Base-by-base conservation (phyloP, 2,888 invertebrate genomes). In the Synergus japonicus region DNA sequence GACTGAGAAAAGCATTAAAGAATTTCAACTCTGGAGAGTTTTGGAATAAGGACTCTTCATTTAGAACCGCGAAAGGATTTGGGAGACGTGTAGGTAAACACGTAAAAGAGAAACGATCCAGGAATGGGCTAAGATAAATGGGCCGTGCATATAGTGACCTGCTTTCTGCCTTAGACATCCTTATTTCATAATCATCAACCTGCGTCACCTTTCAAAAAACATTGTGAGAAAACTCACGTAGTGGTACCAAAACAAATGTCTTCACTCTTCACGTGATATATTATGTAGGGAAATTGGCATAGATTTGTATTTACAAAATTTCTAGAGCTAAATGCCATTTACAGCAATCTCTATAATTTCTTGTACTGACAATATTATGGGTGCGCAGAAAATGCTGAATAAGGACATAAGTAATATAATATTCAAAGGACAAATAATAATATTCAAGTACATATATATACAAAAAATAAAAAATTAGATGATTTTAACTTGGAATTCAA, bases 101-200 rank as follows among this genome's bases (percentile, higher is more conserved):
- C 7, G n/a, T 54, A n/a, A 60, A 60, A 60, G 58, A 60, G 58
- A 60, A 60, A 60, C 60, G 60, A 60, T 60, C 12, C 60, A 60
- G 60, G 60, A 60, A 60, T 18, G 22, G 4, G 12, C 60, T 10
- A 12, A 60, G 60, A 60, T 60, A 60, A 60, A 60, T 60, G 60
- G 22, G 60, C 60, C 60, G 60, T 22, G n/a, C 7, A 54, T 7
- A 12, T 10, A 49, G 22, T 60, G 60, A 60, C 60, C 60, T 60
- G 60, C 60, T 60, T 22, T 60, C 22, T 18, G 22, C n/a, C 60
- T 22, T 60, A 60, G 60, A 60, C 60, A 60, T 60, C 60, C 60
- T 60, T 60, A 60, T 60, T 60, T 22, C 54, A 54, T 54, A 54
- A 54, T 54, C 54, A n/a, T 7, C 54, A 29, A 54, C 54, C n/a